Evolutionary conservation across 2,888 invertebrate genomes (phyloP).

Genomic region (Aricia artaxerxes): DNA sequence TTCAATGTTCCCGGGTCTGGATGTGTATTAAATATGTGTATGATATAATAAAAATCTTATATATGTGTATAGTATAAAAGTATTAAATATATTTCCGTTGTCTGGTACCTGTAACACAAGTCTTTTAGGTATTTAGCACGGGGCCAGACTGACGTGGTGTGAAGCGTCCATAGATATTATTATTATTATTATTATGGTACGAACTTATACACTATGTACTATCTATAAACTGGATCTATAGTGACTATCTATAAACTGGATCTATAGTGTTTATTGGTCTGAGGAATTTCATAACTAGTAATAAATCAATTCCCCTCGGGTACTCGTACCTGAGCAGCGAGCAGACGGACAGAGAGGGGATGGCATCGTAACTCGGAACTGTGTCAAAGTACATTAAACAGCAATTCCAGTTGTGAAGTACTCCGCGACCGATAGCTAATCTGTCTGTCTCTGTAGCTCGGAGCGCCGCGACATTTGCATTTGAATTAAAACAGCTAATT

Average conservation of each 20-base stretch:
- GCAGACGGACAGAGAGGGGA: background rate
- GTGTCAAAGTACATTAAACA: background rate
- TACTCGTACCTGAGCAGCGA: background rate
- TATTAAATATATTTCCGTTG: too few species aligned
- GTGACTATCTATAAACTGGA: background rate
- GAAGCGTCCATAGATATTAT: too few species aligned
- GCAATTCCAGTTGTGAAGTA: background rate
- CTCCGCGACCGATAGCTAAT: background rate
- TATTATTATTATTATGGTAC: too few species aligned
- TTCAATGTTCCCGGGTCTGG: too few species aligned
- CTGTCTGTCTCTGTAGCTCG: background rate
- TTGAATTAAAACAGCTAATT: slow-evolving; percentile 1
- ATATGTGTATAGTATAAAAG: too few species aligned
- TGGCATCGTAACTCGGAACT: background rate
- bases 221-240: background rate
- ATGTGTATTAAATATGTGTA: too few species aligned
- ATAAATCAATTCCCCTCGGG: background rate
- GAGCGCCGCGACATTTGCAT: background rate
- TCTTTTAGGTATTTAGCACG: too few species aligned
- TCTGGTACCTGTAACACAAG: too few species aligned
- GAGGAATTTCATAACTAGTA: background rate
- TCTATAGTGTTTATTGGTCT: background rate
- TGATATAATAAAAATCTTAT: too few species aligned
- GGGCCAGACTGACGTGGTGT: too few species aligned
- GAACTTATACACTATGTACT: too few species aligned